A percentile compares a stretch with the other conserved stretches of the same genome.
Evolutionary conservation across 2,797 vertebrate genomes (phyloP).

Genomic region (Esox lucius): DNA sequence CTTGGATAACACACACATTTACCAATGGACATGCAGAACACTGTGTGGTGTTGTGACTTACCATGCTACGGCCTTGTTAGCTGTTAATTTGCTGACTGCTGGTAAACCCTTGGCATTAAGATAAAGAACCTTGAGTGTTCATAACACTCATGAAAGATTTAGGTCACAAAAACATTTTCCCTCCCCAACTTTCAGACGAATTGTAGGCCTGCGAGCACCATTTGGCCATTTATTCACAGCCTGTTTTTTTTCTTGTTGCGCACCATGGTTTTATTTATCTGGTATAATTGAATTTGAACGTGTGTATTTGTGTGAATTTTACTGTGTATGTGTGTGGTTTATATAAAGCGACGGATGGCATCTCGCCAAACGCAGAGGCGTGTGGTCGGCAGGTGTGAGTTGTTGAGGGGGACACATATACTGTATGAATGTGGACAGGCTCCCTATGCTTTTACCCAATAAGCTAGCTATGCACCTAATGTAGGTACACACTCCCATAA

Average conservation of each 20-base stretch:
- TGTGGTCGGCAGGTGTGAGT: not conserved
- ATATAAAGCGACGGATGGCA: not conserved
- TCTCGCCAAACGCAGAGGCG: not conserved
- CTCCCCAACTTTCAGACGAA: not conserved
- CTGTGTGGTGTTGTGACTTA: not conserved
- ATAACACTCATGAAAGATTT: not conserved
- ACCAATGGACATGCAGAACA: conserved; percentile 30
- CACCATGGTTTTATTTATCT: not conserved
- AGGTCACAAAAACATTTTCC: conserved; percentile 13
- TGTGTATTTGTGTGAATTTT: conserved; percentile 1
- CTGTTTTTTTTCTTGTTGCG: not conserved
- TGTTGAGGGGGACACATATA: not conserved
- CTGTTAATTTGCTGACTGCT: conserved; percentile 37
- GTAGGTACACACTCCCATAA: not conserved
- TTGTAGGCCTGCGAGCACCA: not conserved
- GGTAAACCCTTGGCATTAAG: conserved; percentile 20
- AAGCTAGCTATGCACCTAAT: not conserved
- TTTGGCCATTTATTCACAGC: not conserved
- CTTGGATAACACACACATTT: conserved; percentile 17
- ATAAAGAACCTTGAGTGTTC: conserved; percentile 41
- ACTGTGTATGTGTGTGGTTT: conserved; percentile 5
- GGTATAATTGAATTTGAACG: not conserved
- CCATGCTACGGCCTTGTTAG: not conserved
- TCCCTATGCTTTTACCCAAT: not conserved
- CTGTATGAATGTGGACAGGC: not conserved